A percentile compares a stretch with the other conserved stretches of the same genome.
Evolutionary conservation across 37 sponge, comb jelly and placozoan genomes (phyloP).

Genomic region (Halichondria panicea): DNA sequence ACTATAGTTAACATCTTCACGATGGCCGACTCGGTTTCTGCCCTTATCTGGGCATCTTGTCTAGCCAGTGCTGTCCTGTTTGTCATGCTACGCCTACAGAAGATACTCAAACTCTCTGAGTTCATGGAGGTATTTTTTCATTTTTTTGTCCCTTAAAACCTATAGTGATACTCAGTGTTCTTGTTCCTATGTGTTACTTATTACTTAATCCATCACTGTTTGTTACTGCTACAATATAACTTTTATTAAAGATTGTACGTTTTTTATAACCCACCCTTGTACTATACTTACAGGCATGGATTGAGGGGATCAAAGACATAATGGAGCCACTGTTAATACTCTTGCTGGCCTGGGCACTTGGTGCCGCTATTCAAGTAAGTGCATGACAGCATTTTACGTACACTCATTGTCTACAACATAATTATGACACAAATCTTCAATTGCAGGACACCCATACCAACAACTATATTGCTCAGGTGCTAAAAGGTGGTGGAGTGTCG

Average conservation of each 20-base stretch:
- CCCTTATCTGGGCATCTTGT: constrained; percentile 39
- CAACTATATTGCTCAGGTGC: constrained; percentile 16
- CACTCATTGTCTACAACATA: not conserved
- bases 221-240: constrained; percentile 19
- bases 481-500: not conserved
- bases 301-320: constrained; percentile 61
- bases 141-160: not conserved
- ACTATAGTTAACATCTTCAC: constrained; percentile 38
- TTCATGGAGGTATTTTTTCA: constrained; percentile 38
- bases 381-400: not conserved
- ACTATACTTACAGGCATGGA: constrained; percentile 24
- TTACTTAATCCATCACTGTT: not conserved
- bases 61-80: constrained; percentile 18
- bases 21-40: constrained; percentile 17
- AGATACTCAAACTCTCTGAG: constrained; percentile 28
- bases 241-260: not conserved
- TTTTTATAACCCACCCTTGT: too few relatives aligned
- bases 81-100: constrained; percentile 29
- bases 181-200: not conserved
- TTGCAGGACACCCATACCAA: constrained; percentile 16
- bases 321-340: constrained; percentile 60
- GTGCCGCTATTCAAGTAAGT: constrained; percentile 44
- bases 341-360: constrained; percentile 65
- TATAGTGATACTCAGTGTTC: not conserved
- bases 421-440: not conserved